These are phyloP conservation scores for Cepphus grylle DNA, from an alignment of 2,113 vertebrate genomes.

Conservation along the genomic window DNA sequence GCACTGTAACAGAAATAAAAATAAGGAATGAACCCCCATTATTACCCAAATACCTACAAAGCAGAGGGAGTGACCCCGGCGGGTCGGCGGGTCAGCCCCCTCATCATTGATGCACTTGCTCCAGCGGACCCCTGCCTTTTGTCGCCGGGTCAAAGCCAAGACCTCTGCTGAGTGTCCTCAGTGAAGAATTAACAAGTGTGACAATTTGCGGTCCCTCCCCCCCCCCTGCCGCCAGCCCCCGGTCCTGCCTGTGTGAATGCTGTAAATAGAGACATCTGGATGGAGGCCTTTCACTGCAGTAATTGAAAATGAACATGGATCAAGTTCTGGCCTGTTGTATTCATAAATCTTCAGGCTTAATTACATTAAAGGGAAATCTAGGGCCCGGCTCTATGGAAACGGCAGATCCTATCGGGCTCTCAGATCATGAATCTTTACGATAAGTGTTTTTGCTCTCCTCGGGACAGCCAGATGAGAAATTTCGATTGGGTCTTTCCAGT, in stretches of 20 bases:
- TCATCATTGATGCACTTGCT: slow-evolving; percentile 81
- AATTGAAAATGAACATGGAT: slow-evolving; percentile 95
- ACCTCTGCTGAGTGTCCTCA: slow-evolving; percentile 83
- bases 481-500: slow-evolving; percentile 40
- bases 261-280: slow-evolving; percentile 90
- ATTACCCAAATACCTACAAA: slow-evolving; percentile 83
- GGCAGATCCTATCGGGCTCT: slow-evolving; percentile 83
- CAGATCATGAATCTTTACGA: slow-evolving; percentile 84
- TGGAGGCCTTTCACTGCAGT: slow-evolving; percentile 85
- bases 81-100: slow-evolving; percentile 75
- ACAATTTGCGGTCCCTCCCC: slow-evolving; percentile 80
- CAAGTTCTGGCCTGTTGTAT: slow-evolving; percentile 91
- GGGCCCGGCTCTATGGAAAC: slow-evolving; percentile 87
- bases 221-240: slow-evolving; percentile 71
- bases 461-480: slow-evolving; percentile 60
- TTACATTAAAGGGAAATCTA: slow-evolving; percentile 94
- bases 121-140: slow-evolving; percentile 75
- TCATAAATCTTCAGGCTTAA: slow-evolving; percentile 96
- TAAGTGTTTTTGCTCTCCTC: slow-evolving; percentile 75
- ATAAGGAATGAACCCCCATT: slow-evolving; percentile 74
- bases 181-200: slow-evolving; percentile 88
- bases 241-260: slow-evolving; percentile 82
- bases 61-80: slow-evolving; percentile 66
- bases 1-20: slow-evolving; percentile 81
- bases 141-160: slow-evolving; percentile 83